Evolutionary conservation across 1,140 invertebrate species (phyloP), one percentile per base, ranked within the genome.

Genomic region (Oreohelix idahoensis): DNA sequence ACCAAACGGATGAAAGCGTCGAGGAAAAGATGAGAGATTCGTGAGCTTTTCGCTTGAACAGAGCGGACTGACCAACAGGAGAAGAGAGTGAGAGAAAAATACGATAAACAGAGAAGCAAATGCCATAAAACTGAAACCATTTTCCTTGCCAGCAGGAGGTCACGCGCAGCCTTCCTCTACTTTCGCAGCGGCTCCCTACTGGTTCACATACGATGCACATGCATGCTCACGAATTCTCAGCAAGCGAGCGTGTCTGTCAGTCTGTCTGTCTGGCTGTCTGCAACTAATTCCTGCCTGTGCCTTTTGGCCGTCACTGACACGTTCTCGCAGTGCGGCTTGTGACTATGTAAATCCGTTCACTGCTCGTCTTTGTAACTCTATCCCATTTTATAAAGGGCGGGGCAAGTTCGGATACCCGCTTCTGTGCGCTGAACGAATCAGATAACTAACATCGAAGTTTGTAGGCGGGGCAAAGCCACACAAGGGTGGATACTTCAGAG

Each of bases 141-240:
- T 76, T 76, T 76, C 74, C 17, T 39, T 2, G 42, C 42, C 74
- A 76, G 74, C 74, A 35, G 17, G 74, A 51, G 74, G 45, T 32
- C 29, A 45, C 23, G 10, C 42, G 38, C 38, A 8, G 71, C 38
- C n/a, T 76, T 76, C 23, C 45, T 35, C n/a, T 76, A 51, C 38
- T 45, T 23, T 76, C 74, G 2, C 74, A 4, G 29, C 74, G 45
- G 74, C 74, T 11, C 42, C 74, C 74, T 29, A 51, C 45, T 15
- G 49, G 42, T 29, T 32, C 45, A 51, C 74, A 76, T 45, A 51
- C 53, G 74, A 76, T 76, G 74, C 74, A 76, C 74, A 76, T 53
- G 74, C 74, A 35, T 4, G 39, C 15, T 35, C 74, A 76, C 13
- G 45, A 51, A 49, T 49, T 45, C 74, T 23, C 74, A 76, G 45